These are phyloP conservation scores for Agriopis aurantiaria DNA, from an alignment of 2,888 invertebrate species.

Conservation along the genomic window DNA sequence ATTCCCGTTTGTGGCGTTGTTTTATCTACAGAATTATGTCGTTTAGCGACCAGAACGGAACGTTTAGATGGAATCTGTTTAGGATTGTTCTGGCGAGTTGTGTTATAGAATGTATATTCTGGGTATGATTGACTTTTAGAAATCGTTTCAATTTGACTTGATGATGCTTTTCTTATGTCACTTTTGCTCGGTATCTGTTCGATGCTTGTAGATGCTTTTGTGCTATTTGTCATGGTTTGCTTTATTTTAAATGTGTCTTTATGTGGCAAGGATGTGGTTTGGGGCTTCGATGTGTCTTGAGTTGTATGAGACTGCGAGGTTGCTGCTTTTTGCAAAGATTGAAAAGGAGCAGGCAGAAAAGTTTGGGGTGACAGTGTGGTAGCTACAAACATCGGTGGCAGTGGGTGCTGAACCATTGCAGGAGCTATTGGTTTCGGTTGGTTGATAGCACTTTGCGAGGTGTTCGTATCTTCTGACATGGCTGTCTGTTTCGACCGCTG, in stretches of 20 bases:
- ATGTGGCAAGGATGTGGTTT: neutral
- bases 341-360: neutral
- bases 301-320: neutral
- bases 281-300: neutral
- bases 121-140: constrained; percentile 13
- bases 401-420: constrained; percentile 5
- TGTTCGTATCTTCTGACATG: neutral
- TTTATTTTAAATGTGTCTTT: neutral
- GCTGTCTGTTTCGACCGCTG: constrained; percentile 9
- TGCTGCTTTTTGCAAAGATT: neutral
- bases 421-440: neutral
- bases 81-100: neutral
- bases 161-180: neutral
- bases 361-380: constrained; percentile 6
- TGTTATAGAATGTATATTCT: constrained; percentile 18
- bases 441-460: neutral
- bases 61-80: constrained; percentile 2
- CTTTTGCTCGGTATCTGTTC: neutral
- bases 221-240: neutral
- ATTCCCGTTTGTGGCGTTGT: neutral
- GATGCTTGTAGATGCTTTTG: neutral
- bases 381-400: neutral
- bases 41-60: constrained; percentile 18
- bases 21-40: constrained; percentile 7
- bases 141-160: neutral